These are phyloP conservation scores for Leptinotarsa texana DNA, from an alignment of 1,140 invertebrate genomes.

Conservation along the genomic window DNA sequence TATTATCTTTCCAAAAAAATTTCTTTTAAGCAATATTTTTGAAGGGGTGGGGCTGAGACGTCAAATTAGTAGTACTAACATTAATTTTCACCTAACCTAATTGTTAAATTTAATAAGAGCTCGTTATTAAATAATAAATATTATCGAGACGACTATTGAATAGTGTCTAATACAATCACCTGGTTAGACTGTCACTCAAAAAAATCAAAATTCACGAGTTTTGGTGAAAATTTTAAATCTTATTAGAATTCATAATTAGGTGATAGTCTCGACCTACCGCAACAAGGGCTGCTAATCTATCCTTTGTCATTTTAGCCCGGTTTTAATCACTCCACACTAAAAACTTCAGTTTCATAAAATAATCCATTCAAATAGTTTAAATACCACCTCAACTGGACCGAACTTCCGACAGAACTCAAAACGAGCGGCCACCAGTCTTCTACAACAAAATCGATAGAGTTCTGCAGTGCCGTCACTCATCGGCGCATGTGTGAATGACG, in stretches of 20 bases:
- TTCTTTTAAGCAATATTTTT: background rate
- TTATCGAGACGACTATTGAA: background rate
- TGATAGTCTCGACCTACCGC: slow-evolving; percentile 68
- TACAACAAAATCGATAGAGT: slow-evolving; percentile 66
- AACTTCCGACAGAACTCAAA: slow-evolving; percentile 36
- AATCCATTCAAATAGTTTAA: slow-evolving; percentile 78
- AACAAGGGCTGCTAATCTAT: slow-evolving; percentile 95
- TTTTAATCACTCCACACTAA: slow-evolving; percentile 64
- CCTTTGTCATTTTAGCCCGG: slow-evolving; percentile 89
- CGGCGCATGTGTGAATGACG: slow-evolving; percentile 59
- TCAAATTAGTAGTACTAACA: slow-evolving; percentile 25
- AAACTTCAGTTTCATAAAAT: slow-evolving; percentile 66
- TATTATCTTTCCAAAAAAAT: slow-evolving; percentile 42
- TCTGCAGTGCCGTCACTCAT: slow-evolving; percentile 66
- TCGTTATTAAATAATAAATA: slow-evolving; percentile 8
- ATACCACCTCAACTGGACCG: slow-evolving; percentile 72
- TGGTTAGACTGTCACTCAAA: slow-evolving; percentile 24
- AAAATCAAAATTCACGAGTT: background rate
- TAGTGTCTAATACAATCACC: background rate
- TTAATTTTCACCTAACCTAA: slow-evolving; percentile 42
- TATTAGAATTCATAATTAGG: slow-evolving; percentile 4
- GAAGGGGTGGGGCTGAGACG: slow-evolving; percentile 48
- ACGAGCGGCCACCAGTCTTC: slow-evolving; percentile 56
- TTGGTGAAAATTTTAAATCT: slow-evolving; percentile 1
- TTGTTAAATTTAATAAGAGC: slow-evolving; percentile 38